Conservation (phyloP, 2,113 vertebrate species). For the Cervus canadensis region DNA sequence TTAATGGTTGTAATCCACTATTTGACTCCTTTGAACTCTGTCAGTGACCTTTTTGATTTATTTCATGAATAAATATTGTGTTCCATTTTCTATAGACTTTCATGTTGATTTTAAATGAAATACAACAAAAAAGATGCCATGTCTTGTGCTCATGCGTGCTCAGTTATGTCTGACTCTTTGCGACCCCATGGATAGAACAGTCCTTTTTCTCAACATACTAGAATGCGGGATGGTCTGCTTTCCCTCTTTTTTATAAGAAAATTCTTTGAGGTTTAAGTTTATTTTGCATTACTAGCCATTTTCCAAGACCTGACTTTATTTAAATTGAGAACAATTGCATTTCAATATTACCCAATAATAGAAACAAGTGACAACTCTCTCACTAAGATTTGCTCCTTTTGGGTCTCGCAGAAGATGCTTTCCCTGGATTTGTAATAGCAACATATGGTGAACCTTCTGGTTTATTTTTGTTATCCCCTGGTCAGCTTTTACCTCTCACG, state of each 20-base stretch:
- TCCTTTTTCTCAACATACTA: not conserved
- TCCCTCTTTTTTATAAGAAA: not conserved
- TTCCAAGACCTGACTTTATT: not conserved
- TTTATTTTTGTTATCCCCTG: slow-evolving; percentile 51
- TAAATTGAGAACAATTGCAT: not conserved
- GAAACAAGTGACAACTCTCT: not conserved
- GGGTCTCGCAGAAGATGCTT: slow-evolving; percentile 5
- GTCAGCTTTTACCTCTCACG: slow-evolving; percentile 32
- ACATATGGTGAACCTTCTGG: slow-evolving; percentile 59
- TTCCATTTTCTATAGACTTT: not conserved
- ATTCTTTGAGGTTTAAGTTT: not conserved
- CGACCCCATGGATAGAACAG: not conserved
- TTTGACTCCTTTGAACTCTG: not conserved
- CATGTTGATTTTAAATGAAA: not conserved
- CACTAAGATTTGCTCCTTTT: slow-evolving; percentile 34
- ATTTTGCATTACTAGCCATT: not conserved
- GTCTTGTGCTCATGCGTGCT: not conserved
- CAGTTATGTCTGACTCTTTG: not conserved
- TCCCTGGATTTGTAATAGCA: slow-evolving; percentile 20
- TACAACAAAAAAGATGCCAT: not conserved
- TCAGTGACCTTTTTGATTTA: not conserved
- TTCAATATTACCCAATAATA: not conserved
- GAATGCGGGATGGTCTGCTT: not conserved
- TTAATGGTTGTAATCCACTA: not conserved
- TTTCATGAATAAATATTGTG: not conserved